Percentiles rank a stretch among this genome's conserved stretches.
Evolutionary conservation across 1,140 invertebrate genomes (phyloP).

Genomic region (Frieseomelitta varia): DNA sequence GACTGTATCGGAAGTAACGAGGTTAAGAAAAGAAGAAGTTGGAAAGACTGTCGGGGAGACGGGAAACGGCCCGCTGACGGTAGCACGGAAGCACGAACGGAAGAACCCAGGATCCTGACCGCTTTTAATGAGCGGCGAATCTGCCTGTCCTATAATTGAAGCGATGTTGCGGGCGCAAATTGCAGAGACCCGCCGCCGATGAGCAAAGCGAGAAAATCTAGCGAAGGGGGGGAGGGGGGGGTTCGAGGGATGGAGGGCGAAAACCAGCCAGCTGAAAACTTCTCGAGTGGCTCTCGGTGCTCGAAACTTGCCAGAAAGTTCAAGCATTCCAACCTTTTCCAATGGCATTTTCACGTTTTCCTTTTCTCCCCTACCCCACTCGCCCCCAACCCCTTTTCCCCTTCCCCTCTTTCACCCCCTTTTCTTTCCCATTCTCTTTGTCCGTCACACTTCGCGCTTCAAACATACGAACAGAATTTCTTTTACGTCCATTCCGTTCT

Average conservation of each 20-base stretch:
- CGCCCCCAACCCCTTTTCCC: too few species aligned
- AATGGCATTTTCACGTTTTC: constrained; percentile 30
- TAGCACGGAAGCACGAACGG: constrained; percentile 1
- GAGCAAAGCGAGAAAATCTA: constrained; percentile 24
- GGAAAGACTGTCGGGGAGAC: neutral
- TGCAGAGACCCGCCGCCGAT: constrained; percentile 46
- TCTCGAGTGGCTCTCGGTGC: constrained; percentile 54
- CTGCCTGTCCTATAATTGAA: constrained; percentile 64
- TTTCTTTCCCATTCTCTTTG: neutral
- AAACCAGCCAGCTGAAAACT: constrained; percentile 61
- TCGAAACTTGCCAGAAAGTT: constrained; percentile 59
- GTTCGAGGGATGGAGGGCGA: neutral
- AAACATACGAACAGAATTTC: constrained; percentile 25
- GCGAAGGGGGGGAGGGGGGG: too few species aligned
- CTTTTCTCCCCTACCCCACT: too few species aligned
- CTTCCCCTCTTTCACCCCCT: too few species aligned
- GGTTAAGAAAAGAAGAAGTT: constrained; percentile 55
- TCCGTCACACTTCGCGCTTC: neutral
- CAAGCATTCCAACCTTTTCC: constrained; percentile 39
- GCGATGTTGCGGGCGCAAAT: constrained; percentile 62
- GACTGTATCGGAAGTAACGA: constrained; percentile 53
- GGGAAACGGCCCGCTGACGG: neutral
- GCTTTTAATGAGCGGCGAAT: constrained; percentile 66
- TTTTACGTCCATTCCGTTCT: neutral
- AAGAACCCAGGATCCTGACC: neutral